Evolutionary conservation across 1,140 invertebrate genomes (phyloP).

Genomic region (Lasioglossum baleicum): DNA sequence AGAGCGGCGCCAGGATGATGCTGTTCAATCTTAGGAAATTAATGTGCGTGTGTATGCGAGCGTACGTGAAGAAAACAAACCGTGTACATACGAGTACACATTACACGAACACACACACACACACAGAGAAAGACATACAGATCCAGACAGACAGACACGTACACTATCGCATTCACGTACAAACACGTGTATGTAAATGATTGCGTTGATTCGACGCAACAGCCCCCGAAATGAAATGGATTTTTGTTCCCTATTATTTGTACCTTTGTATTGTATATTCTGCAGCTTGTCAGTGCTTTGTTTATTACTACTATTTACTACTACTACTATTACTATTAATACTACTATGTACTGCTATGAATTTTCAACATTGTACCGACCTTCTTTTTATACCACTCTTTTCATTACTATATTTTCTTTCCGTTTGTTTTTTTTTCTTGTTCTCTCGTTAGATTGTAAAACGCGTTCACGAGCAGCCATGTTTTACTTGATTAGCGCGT

Average conservation of each 20-base stretch:
- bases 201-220: conserved; percentile 43
- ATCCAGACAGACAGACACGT: conserved; percentile 1
- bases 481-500: not conserved
- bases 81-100: conserved; percentile 2
- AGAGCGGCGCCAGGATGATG: conserved; percentile 53
- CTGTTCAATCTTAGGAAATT: conserved; percentile 21
- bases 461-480: not conserved
- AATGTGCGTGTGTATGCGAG: conserved; percentile 35
- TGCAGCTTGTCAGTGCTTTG: conserved; percentile 65
- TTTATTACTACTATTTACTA: conserved; percentile 51
- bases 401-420: not conserved
- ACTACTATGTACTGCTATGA: conserved; percentile 32
- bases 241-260: conserved; percentile 61
- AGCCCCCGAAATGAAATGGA: conserved; percentile 41
- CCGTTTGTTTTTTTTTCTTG: conserved; percentile 6
- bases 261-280: conserved; percentile 66
- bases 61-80: conserved; percentile 42
- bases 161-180: conserved; percentile 15
- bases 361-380: conserved; percentile 40
- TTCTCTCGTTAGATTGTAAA: conserved; percentile 6
- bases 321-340: conserved; percentile 34
- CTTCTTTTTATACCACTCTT: conserved; percentile 51
- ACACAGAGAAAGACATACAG: conserved; percentile 1
- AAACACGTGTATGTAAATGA: not conserved
- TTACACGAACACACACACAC: conserved; percentile 1